Evolutionary conservation across 2,113 vertebrate species (phyloP).

Genomic region (Neotoma lepida): DNA sequence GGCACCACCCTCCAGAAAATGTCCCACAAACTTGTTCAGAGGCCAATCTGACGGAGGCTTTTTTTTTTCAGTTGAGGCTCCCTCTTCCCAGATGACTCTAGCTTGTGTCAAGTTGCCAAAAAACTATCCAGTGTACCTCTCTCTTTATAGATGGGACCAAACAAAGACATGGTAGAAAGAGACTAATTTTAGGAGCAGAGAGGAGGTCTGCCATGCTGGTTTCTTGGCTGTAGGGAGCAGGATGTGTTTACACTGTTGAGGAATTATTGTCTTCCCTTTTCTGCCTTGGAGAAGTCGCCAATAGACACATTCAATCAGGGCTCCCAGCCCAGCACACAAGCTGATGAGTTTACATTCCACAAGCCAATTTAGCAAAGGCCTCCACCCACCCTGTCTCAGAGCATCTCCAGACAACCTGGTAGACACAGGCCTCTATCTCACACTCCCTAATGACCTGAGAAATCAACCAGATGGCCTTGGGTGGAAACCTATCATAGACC

Average conservation of each 20-base stretch:
- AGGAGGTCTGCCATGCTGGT: not conserved
- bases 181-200: not conserved
- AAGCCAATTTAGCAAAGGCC: not conserved
- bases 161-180: not conserved
- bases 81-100: not conserved
- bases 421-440: not conserved
- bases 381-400: not conserved
- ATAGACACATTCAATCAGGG: fast-evolving
- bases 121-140: not conserved
- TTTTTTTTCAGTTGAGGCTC: not conserved
- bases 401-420: not conserved
- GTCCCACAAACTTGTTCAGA: not conserved
- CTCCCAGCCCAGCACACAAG: no score
- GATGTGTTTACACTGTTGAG: fast-evolving
- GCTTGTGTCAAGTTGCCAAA: not conserved
- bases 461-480: not conserved
- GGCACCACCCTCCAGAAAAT: not conserved
- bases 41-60: not conserved
- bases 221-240: not conserved
- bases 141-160: not conserved
- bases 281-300: not conserved
- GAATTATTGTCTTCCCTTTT: fast-evolving
- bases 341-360: fast-evolving
- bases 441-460: not conserved
- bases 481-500: not conserved